Evolutionary conservation across 64 coral and sea anemone species (phyloP).

Genomic region (Actinia equina): DNA sequence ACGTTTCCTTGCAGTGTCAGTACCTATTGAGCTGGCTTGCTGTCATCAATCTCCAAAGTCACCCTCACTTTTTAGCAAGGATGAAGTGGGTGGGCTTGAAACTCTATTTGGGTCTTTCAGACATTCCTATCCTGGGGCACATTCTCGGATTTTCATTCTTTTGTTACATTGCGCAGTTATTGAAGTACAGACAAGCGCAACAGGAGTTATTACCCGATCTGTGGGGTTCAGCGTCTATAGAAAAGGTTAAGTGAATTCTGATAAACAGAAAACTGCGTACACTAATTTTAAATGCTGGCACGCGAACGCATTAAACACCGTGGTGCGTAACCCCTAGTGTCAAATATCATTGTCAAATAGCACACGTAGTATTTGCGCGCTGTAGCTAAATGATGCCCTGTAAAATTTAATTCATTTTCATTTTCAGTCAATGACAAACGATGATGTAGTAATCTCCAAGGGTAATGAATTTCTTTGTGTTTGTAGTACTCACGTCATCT

Average conservation of each 20-base stretch:
- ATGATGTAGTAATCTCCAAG: too few species aligned
- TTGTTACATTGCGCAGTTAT: neutral
- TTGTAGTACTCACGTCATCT: conserved; percentile 8
- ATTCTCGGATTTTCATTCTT: conserved; percentile 7
- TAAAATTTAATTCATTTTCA: neutral
- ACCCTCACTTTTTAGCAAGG: neutral
- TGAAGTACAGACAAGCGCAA: conserved; percentile 2
- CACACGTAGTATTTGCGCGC: conserved; percentile 16
- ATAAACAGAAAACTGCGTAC: conserved; percentile 34
- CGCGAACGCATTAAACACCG: conserved; percentile 20
- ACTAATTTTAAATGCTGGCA: conserved; percentile 36
- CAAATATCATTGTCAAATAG: conserved; percentile 12
- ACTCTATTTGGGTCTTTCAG: neutral
- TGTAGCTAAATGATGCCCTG: neutral
- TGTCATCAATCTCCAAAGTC: neutral
- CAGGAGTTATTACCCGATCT: conserved; percentile 28
- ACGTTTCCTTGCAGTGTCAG: neutral
- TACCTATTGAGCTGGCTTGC: neutral
- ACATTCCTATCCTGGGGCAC: conserved; percentile 9
- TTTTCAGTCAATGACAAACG: neutral
- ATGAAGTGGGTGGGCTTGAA: conserved; percentile 18
- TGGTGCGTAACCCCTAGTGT: neutral
- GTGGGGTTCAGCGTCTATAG: conserved; percentile 28
- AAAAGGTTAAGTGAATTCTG: conserved; percentile 29
- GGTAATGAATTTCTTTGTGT: neutral